phyloP scores from a whole-genome alignment of 2,797 vertebrate genomes.

The Gallirallus australis region DNA sequence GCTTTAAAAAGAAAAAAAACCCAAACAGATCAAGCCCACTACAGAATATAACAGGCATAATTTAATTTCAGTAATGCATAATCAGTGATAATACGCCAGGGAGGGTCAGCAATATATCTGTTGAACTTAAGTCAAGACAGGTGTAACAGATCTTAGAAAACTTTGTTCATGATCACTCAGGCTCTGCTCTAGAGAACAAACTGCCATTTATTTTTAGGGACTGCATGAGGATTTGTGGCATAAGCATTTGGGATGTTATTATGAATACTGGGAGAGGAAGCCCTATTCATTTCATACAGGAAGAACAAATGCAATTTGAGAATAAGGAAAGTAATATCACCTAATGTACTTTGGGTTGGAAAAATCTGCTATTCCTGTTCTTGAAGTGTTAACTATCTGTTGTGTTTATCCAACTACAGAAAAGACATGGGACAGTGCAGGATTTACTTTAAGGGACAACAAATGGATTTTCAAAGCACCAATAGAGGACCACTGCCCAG shows the following conservation, averaged over 20 bases:
- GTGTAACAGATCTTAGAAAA: not conserved
- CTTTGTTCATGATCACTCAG: not conserved
- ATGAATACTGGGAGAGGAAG: not conserved
- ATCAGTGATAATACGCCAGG: not conserved
- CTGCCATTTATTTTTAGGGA: not conserved
- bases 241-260: not conserved
- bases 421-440: not conserved
- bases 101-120: not conserved
- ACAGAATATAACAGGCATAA: not conserved
- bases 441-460: not conserved
- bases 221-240: not conserved
- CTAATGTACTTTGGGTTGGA: not conserved
- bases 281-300: not conserved
- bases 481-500: not conserved
- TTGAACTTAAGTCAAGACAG: not conserved
- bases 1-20: not conserved
- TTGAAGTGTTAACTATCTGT: not conserved
- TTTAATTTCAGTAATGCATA: not conserved
- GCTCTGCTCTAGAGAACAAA: not conserved
- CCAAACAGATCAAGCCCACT: not conserved
- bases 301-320: not conserved
- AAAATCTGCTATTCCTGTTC: not conserved
- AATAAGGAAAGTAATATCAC: not conserved
- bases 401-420: not conserved
- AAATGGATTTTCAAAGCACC: not conserved